A percentile compares a stretch with the other conserved stretches of the same genome.
phyloP scores from a whole-genome alignment of 2,113 vertebrate species.

The Promerops cafer region DNA sequence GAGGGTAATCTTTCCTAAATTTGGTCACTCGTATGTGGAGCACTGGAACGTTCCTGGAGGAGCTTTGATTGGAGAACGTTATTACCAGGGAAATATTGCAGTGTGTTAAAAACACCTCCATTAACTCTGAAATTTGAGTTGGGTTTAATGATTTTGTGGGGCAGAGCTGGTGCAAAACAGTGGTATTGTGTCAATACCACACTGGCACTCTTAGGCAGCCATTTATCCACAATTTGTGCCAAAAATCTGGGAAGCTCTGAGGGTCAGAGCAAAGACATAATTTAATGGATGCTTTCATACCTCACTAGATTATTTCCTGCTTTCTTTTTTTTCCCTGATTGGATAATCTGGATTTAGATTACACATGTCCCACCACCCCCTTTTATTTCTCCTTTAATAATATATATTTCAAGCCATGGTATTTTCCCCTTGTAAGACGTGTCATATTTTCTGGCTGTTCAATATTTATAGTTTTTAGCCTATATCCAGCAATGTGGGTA shows the following conservation, averaged over 20 bases:
- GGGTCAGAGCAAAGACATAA: not conserved
- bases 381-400: not conserved
- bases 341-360: not conserved
- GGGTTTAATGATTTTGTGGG: not conserved
- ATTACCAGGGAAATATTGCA: not conserved
- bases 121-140: not conserved
- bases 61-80: not conserved
- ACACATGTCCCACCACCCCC: rapidly evolving
- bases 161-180: too few species aligned
- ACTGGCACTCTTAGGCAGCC: not conserved
- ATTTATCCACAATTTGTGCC: not conserved
- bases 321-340: not conserved
- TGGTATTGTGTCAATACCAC: too few species aligned
- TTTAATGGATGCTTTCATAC: not conserved
- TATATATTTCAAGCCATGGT: not conserved
- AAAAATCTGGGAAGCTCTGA: not conserved
- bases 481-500: not conserved
- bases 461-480: not conserved
- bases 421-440: rapidly evolving
- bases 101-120: not conserved
- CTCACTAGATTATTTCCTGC: not conserved
- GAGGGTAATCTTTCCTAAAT: not conserved
- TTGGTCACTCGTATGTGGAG: not conserved
- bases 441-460: not conserved
- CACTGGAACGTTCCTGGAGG: not conserved